Percentiles rank a stretch among this genome's conserved stretches.
phyloP scores from a whole-genome alignment of 2,888 invertebrate genomes.

The Lampropteryx suffumata region DNA sequence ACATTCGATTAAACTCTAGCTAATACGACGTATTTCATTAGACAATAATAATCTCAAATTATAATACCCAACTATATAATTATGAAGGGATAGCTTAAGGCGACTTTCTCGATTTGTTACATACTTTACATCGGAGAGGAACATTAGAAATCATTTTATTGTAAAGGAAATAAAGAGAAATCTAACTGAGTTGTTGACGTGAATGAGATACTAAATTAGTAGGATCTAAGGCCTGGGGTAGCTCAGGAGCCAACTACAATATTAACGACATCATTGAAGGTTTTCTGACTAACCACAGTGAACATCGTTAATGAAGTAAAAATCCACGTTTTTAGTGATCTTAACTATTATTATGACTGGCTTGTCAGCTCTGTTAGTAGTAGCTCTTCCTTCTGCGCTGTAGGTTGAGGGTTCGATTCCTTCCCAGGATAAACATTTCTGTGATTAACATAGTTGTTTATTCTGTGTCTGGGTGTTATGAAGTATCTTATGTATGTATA shows the following conservation, averaged over 20 bases:
- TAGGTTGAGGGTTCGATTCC: no score
- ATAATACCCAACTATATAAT: constrained; percentile 28
- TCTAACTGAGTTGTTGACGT: constrained; percentile 26
- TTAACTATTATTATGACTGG: no score
- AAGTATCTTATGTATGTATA: no score
- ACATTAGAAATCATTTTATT: constrained; percentile 33
- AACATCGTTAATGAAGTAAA: no score
- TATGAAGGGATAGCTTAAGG: constrained; percentile 29
- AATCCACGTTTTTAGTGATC: no score
- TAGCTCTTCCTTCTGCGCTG: no score
- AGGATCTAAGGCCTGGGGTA: neutral
- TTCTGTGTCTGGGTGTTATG: no score
- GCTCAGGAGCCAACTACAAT: neutral
- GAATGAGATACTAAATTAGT: constrained; percentile 22
- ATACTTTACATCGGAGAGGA: constrained; percentile 16
- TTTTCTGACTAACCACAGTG: no score
- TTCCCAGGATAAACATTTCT: no score
- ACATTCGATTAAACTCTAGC: constrained; percentile 19
- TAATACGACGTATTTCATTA: constrained; percentile 25
- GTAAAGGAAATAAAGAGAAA: constrained; percentile 30
- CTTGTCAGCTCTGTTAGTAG: no score
- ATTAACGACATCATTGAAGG: neutral
- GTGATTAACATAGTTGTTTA: no score
- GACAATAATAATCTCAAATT: constrained; percentile 27
- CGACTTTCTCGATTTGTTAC: constrained; percentile 32